These are phyloP conservation scores for Lacanobia oleracea DNA, from an alignment of 2,888 invertebrate species.

Conservation along the genomic window DNA sequence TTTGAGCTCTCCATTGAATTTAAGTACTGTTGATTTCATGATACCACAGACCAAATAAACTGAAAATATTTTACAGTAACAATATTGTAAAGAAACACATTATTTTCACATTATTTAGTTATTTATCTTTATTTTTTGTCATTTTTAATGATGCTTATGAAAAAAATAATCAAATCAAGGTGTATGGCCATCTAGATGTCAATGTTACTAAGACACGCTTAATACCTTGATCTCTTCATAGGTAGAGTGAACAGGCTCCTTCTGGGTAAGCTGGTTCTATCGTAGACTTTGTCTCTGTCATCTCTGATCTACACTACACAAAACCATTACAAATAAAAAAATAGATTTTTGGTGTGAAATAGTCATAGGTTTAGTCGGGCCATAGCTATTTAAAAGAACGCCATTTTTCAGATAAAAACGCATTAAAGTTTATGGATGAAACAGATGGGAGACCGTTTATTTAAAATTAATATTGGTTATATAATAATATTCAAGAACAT, in stretches of 20 bases:
- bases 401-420: neutral
- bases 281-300: too few relatives aligned
- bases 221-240: too few relatives aligned
- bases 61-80: neutral
- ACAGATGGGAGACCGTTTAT: neutral
- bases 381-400: neutral
- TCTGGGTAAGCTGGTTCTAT: too few relatives aligned
- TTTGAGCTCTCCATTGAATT: slow-evolving; percentile 6
- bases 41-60: neutral
- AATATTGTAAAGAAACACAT: neutral
- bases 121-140: neutral
- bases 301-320: too few relatives aligned
- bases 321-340: too few relatives aligned
- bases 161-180: slow-evolving; percentile 8
- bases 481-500: neutral
- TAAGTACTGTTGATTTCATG: slow-evolving; percentile 1
- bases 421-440: neutral
- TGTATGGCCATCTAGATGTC: neutral
- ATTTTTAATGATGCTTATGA: neutral
- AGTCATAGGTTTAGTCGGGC: neutral
- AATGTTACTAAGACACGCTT: too few relatives aligned
- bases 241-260: too few relatives aligned
- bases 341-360: too few relatives aligned
- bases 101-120: too few relatives aligned
- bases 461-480: neutral